Conservation (phyloP, 1,140 invertebrate species). For the Drosophila pruinosa region DNA sequence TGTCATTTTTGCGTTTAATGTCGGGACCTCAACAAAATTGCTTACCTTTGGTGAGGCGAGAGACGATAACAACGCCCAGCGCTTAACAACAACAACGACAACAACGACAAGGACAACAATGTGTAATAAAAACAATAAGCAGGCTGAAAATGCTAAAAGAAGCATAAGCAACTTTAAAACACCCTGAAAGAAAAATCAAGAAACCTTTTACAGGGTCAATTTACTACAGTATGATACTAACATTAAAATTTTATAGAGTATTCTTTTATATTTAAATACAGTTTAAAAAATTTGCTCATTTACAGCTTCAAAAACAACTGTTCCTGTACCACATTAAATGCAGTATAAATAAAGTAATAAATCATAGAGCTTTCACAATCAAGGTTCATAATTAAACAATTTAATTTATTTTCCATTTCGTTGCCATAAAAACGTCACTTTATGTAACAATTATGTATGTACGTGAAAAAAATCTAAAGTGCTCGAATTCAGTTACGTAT, state of each 20-base stretch:
- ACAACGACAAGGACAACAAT: conserved; percentile 35
- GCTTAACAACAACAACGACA: conserved; percentile 12
- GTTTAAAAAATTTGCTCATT: too few relatives aligned
- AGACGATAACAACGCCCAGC: conserved; percentile 20
- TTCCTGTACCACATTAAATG: background rate
- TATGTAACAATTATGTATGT: background rate
- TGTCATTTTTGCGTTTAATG: conserved; percentile 68
- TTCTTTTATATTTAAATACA: too few relatives aligned
- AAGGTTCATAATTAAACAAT: background rate
- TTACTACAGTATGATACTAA: too few relatives aligned
- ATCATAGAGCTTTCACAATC: background rate
- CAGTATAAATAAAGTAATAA: background rate
- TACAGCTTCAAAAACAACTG: too few relatives aligned
- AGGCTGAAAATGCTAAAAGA: conserved; percentile 21
- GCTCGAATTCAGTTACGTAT: background rate
- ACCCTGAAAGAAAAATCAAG: conserved; percentile 3
- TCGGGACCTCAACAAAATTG: conserved; percentile 66
- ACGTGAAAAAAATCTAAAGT: background rate
- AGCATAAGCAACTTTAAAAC: conserved; percentile 2
- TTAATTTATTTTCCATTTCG: background rate
- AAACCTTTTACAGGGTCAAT: too few relatives aligned
- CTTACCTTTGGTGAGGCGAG: conserved; percentile 57
- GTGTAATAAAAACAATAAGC: conserved; percentile 65
- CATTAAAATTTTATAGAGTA: too few relatives aligned
- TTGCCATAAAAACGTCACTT: background rate